These are phyloP conservation scores for Anoura caudifer DNA, from an alignment of 2,113 vertebrate species.

Conservation along the genomic window DNA sequence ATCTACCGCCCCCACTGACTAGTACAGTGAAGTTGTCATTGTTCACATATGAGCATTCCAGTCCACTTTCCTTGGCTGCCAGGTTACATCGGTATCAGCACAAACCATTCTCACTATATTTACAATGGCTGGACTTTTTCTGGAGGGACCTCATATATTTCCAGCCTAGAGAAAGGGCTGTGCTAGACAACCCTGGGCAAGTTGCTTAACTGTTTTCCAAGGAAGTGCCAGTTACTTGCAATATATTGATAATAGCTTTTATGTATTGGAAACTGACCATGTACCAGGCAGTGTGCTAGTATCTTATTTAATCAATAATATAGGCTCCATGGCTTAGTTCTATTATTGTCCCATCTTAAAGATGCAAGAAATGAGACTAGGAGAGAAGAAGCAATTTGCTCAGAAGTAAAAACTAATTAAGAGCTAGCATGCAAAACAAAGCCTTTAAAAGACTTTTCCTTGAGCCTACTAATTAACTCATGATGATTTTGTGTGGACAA, in stretches of 20 bases:
- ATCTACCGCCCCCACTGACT: too few relatives aligned
- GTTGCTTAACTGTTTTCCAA: neutral
- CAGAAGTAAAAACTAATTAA: neutral
- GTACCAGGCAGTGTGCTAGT: neutral
- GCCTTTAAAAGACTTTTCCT: neutral
- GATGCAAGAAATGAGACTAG: neutral
- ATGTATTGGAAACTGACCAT: neutral
- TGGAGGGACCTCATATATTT: too few relatives aligned
- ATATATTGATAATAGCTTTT: neutral
- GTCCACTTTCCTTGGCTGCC: too few relatives aligned
- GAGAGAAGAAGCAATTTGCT: neutral
- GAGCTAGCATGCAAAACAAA: neutral
- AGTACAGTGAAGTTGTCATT: too few relatives aligned
- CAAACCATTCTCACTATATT: too few relatives aligned
- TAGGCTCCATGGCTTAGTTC: neutral
- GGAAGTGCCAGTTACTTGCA: neutral
- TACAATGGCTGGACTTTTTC: too few relatives aligned
- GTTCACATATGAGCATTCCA: too few relatives aligned
- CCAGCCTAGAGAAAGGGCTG: neutral
- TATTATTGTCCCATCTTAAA: neutral
- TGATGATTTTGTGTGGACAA: neutral
- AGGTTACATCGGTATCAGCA: too few relatives aligned
- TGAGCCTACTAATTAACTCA: neutral
- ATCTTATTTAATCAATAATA: neutral
- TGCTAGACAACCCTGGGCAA: neutral